Base-by-base conservation (phyloP, 2,113 vertebrate genomes). In the Bos javanicus region DNA sequence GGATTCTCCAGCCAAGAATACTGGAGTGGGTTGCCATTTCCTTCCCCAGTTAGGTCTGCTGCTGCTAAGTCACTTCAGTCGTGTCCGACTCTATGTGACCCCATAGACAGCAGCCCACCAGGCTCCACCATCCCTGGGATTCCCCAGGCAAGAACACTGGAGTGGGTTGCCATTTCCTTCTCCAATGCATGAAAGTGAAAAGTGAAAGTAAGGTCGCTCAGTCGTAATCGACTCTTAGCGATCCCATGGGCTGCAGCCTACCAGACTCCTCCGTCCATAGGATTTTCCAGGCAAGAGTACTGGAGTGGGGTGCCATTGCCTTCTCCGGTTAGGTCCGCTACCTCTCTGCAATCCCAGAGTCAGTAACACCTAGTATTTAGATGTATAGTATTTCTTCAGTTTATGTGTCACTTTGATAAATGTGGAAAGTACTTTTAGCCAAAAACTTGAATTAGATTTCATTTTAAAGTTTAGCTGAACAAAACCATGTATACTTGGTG, bases 371-470 rank as follows among this genome's bases (percentile, higher is more conserved):
- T 97, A 97, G 97, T 98, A 93, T 96, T 98, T 97, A 98, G 93
- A 83, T 92, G 21, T 82, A 97, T 62, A 98, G 96, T 89, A 95
- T 87, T 98, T 97, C 97, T 98, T 97, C 91, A 87, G 97, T 97
- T 97, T 96, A 97, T 94, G 78, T 57, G 98, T 98, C 98, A 98
- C 80, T 95, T 96, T 98, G 98, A 98, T 98, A 98, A 98, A 98
- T 98, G 95, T 81, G 93, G 86, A 98, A 97, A 97, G 88, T 25
- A 83, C 64, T 82, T 95, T 92, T 91, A 96, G 98, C 98, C 98
- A 98, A 97, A 74, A 98, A 96, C 43, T 83, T 43, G 3, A 98
- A 95, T 87, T 97, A 97, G 97, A 97, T 98, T 98, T 98, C 82
- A 87, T 97, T 98, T 98, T 85, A 96, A 98, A 95, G 96, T 98